Base-by-base conservation (phyloP, 2,113 vertebrate species). In the Emberiza fucata region DNA sequence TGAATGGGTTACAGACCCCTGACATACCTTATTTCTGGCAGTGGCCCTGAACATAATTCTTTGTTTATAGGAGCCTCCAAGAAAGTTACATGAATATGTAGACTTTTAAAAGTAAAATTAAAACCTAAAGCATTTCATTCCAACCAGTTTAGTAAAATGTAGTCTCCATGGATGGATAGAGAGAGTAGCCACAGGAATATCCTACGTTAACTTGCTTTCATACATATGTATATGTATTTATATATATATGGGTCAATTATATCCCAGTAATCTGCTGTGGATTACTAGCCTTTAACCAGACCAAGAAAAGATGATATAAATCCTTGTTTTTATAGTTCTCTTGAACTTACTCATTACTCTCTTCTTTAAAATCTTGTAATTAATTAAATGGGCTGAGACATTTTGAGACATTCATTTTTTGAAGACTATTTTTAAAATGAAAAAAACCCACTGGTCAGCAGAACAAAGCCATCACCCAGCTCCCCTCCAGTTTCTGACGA, bases 21-120 rank as follows among this genome's bases (percentile, higher is more conserved):
- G 97, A 96, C 95, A 88, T 96, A 97, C 96, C 97, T 97, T 72
- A 80, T 98, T 98, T 98, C 98, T 98, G 88, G 93, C 94, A 91
- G 77, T 75, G 71, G 78, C 94, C 83, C 89, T 94, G 89, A 92
- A 96, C 94, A 70, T 97, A 96, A 97, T 97, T 97, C 93, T 97
- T 97, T 97, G 97, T 98, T 98, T 98, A 96, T 68, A 90, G 69
- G 81, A 78, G 79, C 81, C 81, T 89, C 95, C 1, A 2, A 97
- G 87, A 97, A 97, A 97, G 88, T 92, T 92, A 81, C 61, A 93
- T 96, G 94, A 97, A 96, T 96, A 96, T 88, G 91, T 91, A 92
- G 84, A 83, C 40, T 17, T 76, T 50, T 72, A 93, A 96, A 97
- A 93, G 12, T 79, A 90, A 95, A 97, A 96, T 90, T 79, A 92